phyloP scores from a whole-genome alignment of 2,113 vertebrate species.

The Osmerus mordax region DNA sequence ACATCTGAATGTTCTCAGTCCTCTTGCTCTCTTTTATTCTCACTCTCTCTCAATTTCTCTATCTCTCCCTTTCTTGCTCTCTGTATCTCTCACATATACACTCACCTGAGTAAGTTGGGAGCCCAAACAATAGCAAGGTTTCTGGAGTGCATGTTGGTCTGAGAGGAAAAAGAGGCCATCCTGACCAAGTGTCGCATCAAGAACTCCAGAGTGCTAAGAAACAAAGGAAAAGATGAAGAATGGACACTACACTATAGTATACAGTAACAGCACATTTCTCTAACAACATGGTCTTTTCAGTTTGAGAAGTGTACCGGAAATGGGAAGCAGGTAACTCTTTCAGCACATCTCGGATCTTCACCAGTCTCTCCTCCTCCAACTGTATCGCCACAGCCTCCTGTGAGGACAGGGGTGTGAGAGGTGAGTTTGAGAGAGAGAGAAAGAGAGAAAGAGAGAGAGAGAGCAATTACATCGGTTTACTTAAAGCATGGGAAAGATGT shows the following conservation, averaged over 20 bases:
- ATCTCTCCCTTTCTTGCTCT: neutral
- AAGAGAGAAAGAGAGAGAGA: neutral
- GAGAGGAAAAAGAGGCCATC: slow-evolving; percentile 77
- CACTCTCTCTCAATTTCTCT: neutral
- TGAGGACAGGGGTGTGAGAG: neutral
- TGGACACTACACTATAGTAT: neutral
- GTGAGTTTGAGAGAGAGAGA: too few relatives aligned
- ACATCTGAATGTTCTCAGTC: too few relatives aligned
- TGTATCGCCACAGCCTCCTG: slow-evolving; percentile 89
- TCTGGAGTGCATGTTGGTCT: slow-evolving; percentile 92
- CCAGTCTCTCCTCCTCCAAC: slow-evolving; percentile 82
- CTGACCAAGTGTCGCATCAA: slow-evolving; percentile 86
- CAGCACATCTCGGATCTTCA: slow-evolving; percentile 87
- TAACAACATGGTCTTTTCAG: too few relatives aligned
- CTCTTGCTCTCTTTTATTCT: too few relatives aligned
- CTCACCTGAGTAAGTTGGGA: slow-evolving; percentile 90
- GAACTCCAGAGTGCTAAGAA: slow-evolving; percentile 85
- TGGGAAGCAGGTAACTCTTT: slow-evolving; percentile 82
- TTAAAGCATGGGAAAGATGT: neutral
- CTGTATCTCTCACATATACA: neutral
- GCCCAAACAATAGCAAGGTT: slow-evolving; percentile 97
- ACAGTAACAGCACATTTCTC: too few relatives aligned
- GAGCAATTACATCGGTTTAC: neutral
- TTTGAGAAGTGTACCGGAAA: slow-evolving; percentile 73
- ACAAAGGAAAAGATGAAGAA: neutral